Conservation (phyloP, 2,113 vertebrate genomes). For the Phodopus roborovskii region DNA sequence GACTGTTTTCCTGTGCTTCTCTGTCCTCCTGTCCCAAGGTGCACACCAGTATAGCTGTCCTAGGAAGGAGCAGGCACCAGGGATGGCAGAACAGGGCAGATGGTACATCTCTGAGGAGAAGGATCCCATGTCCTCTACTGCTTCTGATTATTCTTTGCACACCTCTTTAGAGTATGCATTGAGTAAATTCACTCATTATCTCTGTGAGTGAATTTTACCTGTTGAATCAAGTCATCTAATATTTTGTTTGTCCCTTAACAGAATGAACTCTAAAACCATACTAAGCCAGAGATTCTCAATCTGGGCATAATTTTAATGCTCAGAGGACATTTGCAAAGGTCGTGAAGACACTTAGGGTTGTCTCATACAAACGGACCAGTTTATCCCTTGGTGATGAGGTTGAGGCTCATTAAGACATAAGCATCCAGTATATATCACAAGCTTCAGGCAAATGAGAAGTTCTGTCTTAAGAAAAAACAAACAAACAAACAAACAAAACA, state of each 20-base stretch:
- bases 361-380: not conserved
- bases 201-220: not conserved
- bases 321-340: not conserved
- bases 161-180: not conserved
- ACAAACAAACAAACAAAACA: not conserved
- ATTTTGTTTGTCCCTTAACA: not conserved
- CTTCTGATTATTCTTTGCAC: not conserved
- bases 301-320: not conserved
- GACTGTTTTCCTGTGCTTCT: not conserved
- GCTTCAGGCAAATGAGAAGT: not conserved
- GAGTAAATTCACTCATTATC: not conserved
- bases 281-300: fast-evolving
- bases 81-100: not conserved
- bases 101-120: no score
- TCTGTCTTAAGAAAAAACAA: not conserved
- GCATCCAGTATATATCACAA: not conserved
- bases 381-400: not conserved
- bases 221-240: not conserved
- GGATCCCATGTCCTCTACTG: not conserved
- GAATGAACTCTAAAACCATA: not conserved
- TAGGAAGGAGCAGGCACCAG: not conserved
- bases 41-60: fast-evolving
- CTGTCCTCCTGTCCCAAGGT: no score
- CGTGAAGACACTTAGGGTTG: not conserved
- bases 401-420: no score